Evolutionary conservation across 2,113 vertebrate genomes (phyloP), one percentile per base, ranked within the genome.

Genomic region (Menidia beryllina): DNA sequence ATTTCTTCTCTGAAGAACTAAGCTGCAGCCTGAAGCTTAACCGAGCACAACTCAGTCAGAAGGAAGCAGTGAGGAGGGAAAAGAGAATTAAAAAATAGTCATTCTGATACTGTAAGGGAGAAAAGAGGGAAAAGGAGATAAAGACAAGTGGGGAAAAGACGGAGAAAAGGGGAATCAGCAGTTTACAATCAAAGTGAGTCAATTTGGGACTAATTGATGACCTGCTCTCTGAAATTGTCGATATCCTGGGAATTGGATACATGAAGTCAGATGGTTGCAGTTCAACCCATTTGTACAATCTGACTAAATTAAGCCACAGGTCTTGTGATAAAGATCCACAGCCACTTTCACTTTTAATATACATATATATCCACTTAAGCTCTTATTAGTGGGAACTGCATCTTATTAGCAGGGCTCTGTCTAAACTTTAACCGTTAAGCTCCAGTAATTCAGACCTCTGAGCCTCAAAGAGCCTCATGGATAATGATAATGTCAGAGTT

Each of bases 11-110:
- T 41, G 38, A 65, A 75, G 69, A 79, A 77, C 58, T 74, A 68
- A 86, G 75, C 69, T 53, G 54, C 51, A 45, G 78, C 86, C 86
- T 83, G 62, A 30, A 87, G 86, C 87, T 64, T 61, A 68, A 71
- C 79, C 59, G 65, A 69, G 57, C 64, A 7, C 54, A 47, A 59
- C 61, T 39, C 55, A 59, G 67, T 59, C 50, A 72, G 57, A 67
- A 74, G 63, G 36, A 53, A 26, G 53, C 36, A 8, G 51, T 53
- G 60, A 64, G 50, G n/a, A 7, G 54, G 61, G 53, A 76, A 55
- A 25, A 72, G 50, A 85, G 54, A 60, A 38, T 45, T 26, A 63
- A 53, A 80, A 60, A 74, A 30, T 15, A 38, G 14, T 5, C 19
- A 58, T 24, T 47, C 23, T 24, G 25, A 56, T 49, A 6, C 11